Percentiles rank a stretch among this genome's conserved stretches.
phyloP scores from a whole-genome alignment of 2,797 vertebrate genomes.

The Orestias chungarensis region DNA sequence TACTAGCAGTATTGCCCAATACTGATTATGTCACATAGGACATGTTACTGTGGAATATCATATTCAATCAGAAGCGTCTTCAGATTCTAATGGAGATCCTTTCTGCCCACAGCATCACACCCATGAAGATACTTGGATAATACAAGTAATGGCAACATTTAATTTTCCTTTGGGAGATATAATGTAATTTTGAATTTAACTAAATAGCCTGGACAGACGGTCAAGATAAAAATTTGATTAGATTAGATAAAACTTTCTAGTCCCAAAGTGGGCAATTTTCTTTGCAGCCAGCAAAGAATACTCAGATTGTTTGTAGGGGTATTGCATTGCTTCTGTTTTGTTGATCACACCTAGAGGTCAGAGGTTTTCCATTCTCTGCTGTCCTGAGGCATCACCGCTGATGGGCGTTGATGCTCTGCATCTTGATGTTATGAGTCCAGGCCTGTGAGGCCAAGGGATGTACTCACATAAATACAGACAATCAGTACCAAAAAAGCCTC shows the following conservation, averaged over 20 bases:
- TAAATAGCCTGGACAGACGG: neutral
- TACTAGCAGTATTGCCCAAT: neutral
- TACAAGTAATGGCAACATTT: neutral
- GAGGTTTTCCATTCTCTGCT: constrained; percentile 19
- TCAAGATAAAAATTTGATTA: no score
- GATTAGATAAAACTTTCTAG: no score
- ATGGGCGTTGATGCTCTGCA: constrained; percentile 41
- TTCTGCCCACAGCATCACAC: no score
- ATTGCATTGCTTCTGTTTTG: constrained; percentile 11
- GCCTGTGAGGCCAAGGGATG: constrained; percentile 73
- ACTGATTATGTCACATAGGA: neutral
- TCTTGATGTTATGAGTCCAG: constrained; percentile 43
- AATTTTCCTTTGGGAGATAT: neutral
- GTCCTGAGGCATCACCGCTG: constrained; percentile 31
- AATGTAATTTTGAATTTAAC: neutral
- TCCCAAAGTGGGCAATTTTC: no score
- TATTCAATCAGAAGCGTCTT: no score
- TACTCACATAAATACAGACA: constrained; percentile 78
- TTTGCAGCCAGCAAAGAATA: no score
- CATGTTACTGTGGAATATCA: neutral
- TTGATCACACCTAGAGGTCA: constrained; percentile 16
- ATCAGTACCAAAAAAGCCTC: constrained; percentile 62
- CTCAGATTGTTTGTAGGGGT: constrained; percentile 1
- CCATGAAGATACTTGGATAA: neutral
- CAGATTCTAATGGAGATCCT: no score